A percentile compares a stretch with the other conserved stretches of the same genome.
phyloP scores from a whole-genome alignment of 2,888 invertebrate genomes.

The Apamea anceps region DNA sequence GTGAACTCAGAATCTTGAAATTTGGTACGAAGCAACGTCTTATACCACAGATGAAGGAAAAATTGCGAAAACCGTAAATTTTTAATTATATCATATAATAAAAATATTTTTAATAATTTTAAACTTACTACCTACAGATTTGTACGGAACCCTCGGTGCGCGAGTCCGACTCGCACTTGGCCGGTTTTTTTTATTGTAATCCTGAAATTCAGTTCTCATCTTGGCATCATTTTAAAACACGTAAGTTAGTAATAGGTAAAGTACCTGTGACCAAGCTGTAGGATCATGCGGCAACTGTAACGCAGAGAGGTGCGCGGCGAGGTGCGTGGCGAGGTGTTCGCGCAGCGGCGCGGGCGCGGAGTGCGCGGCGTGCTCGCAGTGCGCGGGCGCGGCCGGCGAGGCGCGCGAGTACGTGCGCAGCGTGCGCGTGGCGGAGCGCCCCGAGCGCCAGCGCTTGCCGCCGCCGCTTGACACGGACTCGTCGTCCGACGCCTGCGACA shows the following conservation, averaged over 20 bases:
- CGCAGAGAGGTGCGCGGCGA: constrained; percentile 74
- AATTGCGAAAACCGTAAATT: too few relatives aligned
- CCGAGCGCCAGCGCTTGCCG: constrained; percentile 79
- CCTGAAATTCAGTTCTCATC: neutral
- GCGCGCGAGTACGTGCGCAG: constrained; percentile 60
- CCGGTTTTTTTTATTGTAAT: neutral
- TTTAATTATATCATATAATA: too few relatives aligned
- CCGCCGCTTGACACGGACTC: constrained; percentile 83
- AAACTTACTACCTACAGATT: too few relatives aligned
- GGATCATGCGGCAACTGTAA: constrained; percentile 80
- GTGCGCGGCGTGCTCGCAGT: constrained; percentile 88
- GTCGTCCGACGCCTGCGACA: constrained; percentile 81
- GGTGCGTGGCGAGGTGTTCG: constrained; percentile 60
- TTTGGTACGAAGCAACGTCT: too few relatives aligned
- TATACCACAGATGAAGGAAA: too few relatives aligned
- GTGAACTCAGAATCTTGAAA: too few relatives aligned
- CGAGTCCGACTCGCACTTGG: too few relatives aligned
- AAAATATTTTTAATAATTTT: too few relatives aligned
- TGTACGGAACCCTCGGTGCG: too few relatives aligned
- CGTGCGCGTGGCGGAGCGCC: constrained; percentile 88
- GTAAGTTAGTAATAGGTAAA: neutral
- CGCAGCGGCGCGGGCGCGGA: constrained; percentile 92
- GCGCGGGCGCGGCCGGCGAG: constrained; percentile 91
- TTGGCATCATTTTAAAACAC: neutral
- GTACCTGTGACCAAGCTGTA: constrained; percentile 81